Base-by-base conservation (phyloP, 2,797 vertebrate genomes). In the Pangasius krempfi region DNA sequence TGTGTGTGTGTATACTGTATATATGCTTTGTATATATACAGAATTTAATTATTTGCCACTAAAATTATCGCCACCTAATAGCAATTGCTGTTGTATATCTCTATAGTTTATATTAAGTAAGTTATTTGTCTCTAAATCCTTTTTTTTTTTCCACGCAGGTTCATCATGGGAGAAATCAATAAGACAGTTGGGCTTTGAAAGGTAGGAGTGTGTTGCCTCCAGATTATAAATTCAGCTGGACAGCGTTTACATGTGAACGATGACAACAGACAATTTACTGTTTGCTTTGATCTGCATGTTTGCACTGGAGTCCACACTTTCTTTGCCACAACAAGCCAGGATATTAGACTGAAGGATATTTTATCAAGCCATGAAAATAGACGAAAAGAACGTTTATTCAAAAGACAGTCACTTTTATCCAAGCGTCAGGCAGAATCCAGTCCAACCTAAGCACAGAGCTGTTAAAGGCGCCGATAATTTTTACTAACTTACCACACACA, bases 131-230 rank as follows among this genome's bases (percentile, higher is more conserved):
- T 64, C 52, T 84, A 62, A 73, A 78, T 70, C 44, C n/a, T 78
- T 93, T 64, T 93, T 92, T 92, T 86, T 75, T 18, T 5, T 0
- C 37, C 13, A 82, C 91, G 3, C 86, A 97, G 97, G 97, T 92
- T 96, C 96, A 10, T 95, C 95, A 0, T 97, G 97, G 97, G 97
- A 97, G 93, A 97, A 97, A 94, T 95, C 96, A 37, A 93, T 97
- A 89, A 94, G 97, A 68, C 97, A 97, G 90, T 95, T 97, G 86
- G 97, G 97, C 89, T 97, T 97, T 93, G 96, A 97, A 95, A 97
- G 97, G 97, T 97, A 95, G 95, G 94, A 56, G 16, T 22, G n/a
- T 9, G 40, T 54, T 66, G 58, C 33, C 8, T 90, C 84, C 81
- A 86, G 50, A 84, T 47, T 33, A 87, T 27, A 87, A 76, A 84